Evolutionary conservation across 2,797 vertebrate genomes (phyloP).

Genomic region (Thamnophis elegans): DNA sequence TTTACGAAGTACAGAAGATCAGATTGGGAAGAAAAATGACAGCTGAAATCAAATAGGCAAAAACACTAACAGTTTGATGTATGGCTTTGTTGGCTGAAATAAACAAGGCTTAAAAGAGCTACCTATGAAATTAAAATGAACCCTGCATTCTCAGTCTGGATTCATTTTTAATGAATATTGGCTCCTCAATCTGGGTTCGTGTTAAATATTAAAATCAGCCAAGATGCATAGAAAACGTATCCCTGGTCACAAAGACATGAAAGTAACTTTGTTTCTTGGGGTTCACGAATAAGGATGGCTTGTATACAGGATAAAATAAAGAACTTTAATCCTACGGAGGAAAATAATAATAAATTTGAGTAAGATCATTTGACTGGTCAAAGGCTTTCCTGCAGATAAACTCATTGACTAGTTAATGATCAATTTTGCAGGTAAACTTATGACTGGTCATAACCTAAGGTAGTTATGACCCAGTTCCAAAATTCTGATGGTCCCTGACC

Average conservation of each 20-base stretch:
- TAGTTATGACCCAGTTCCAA: not conserved
- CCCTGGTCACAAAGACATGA: not conserved
- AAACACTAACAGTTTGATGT: not conserved
- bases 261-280: not conserved
- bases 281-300: not conserved
- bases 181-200: not conserved
- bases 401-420: not conserved
- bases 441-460: not conserved
- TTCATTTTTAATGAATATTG: not conserved
- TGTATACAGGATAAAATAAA: not conserved
- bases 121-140: not conserved
- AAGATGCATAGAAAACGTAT: not conserved
- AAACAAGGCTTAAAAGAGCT: not conserved
- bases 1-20: not conserved
- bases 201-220: not conserved
- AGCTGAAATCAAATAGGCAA: not conserved
- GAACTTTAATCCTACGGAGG: not conserved
- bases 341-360: not conserved
- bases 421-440: not conserved
- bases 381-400: not conserved
- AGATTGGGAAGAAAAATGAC: not conserved
- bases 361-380: not conserved
- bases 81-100: not conserved
- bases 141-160: not conserved
- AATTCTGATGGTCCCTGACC: not conserved